Conservation (phyloP, 2,888 invertebrate species). For the Chloromyia formosa region DNA sequence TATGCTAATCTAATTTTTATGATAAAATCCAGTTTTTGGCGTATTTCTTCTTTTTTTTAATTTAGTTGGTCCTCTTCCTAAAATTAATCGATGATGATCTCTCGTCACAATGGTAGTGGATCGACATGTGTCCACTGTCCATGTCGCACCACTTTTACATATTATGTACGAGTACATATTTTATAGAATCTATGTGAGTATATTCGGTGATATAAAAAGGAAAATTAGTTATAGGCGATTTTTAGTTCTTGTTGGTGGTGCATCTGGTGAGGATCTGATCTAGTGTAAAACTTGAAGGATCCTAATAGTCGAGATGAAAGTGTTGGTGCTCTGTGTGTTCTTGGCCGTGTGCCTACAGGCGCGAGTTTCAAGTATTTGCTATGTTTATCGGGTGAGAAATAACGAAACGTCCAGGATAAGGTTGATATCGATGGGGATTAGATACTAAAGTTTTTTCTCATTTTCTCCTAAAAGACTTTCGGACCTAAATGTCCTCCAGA, state of each 20-base stretch:
- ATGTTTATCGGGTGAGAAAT: conserved; percentile 27
- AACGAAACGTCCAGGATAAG: neutral
- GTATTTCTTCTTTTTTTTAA: too few relatives aligned
- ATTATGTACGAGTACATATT: neutral
- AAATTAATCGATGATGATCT: conserved; percentile 18
- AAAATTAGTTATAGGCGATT: neutral
- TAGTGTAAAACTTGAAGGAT: neutral
- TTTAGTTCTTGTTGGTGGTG: conserved; percentile 42
- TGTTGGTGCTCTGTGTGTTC: conserved; percentile 19
- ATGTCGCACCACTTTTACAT: too few relatives aligned
- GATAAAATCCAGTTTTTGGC: conserved; percentile 33
- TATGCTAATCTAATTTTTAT: conserved; percentile 29
- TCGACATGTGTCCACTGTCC: neutral
- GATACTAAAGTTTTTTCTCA: conserved; percentile 1
- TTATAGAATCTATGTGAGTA: neutral
- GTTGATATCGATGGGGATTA: too few relatives aligned
- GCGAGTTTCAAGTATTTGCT: conserved; percentile 36
- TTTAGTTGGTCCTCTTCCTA: neutral
- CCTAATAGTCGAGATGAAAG: conserved; percentile 21
- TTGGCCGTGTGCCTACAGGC: conserved; percentile 18
- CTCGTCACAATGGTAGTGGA: conserved; percentile 9
- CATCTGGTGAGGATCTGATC: conserved; percentile 23
- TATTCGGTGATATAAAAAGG: conserved; percentile 34
- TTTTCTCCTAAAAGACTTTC: conserved; percentile 1
- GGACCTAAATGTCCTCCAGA: conserved; percentile 36